Evolutionary conservation across 2,113 vertebrate genomes (phyloP).

Genomic region (Gambusia holbrooki): DNA sequence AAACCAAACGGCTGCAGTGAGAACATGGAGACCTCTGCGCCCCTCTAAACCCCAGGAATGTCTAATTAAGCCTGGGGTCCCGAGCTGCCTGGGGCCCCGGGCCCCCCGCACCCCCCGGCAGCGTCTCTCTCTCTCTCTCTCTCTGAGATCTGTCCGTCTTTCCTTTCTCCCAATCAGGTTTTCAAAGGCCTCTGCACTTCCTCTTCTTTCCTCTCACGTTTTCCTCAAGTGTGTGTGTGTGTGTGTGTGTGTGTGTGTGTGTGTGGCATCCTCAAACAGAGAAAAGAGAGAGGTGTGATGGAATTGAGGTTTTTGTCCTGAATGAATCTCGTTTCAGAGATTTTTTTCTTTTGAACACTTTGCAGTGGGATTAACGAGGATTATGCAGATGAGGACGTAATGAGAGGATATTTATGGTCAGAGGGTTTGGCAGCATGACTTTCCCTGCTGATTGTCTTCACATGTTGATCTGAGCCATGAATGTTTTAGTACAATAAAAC

Average conservation of each 20-base stretch:
- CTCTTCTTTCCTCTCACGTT: conserved; percentile 74
- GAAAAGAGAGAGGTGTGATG: conserved; percentile 62
- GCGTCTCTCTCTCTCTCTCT: conserved; percentile 64
- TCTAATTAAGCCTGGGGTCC: conserved; percentile 83
- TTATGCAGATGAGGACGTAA: conserved; percentile 73
- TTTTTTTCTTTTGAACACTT: conserved; percentile 54
- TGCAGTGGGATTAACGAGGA: conserved; percentile 68
- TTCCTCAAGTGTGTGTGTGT: conserved; percentile 52
- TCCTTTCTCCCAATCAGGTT: conserved; percentile 73
- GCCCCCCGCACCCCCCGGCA: conserved; percentile 54
- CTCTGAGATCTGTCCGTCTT: conserved; percentile 73
- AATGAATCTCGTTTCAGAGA: conserved; percentile 61
- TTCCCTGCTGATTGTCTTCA: conserved; percentile 12
- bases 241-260: conserved; percentile 27
- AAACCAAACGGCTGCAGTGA: conserved; percentile 74
- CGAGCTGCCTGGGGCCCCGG: conserved; percentile 67
- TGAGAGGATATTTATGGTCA: conserved; percentile 72
- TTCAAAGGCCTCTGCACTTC: conserved; percentile 78
- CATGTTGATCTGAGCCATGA: neutral
- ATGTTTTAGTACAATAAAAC: no score
- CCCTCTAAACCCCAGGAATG: conserved; percentile 85
- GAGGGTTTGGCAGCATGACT: conserved; percentile 43
- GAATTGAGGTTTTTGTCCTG: conserved; percentile 72
- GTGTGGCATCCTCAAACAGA: conserved; percentile 25
- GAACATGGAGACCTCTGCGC: conserved; percentile 86